Conservation (phyloP, 2,888 invertebrate genomes). For the Itoplectis maculator region DNA sequence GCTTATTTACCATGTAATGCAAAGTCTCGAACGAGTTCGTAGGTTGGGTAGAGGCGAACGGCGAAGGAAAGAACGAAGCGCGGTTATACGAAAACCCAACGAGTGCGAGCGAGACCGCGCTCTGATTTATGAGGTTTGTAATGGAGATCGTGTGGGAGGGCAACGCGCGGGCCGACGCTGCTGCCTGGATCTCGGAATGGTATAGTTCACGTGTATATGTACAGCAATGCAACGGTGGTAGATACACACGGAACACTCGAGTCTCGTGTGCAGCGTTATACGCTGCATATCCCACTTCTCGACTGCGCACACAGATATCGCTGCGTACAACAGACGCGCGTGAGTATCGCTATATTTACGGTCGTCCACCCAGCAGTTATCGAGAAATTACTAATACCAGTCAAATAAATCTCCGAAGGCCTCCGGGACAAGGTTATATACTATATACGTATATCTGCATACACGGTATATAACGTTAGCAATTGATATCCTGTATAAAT, state of each 20-base stretch:
- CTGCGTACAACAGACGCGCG: background rate
- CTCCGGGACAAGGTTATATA: background rate
- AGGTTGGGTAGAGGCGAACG: conserved; percentile 35
- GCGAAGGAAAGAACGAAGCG: conserved; percentile 49
- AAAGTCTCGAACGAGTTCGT: conserved; percentile 69
- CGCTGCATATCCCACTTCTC: conserved; percentile 31
- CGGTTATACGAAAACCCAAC: conserved; percentile 41
- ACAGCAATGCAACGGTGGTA: conserved; percentile 18
- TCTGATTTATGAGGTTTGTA: conserved; percentile 75
- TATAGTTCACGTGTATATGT: conserved; percentile 22
- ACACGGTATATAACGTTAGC: conserved; percentile 4
- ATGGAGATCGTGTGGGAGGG: conserved; percentile 68
- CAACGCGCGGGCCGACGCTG: conserved; percentile 35
- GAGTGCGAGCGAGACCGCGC: conserved; percentile 57
- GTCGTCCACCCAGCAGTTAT: conserved; percentile 35
- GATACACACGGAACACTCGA: conserved; percentile 23
- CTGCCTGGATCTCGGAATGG: conserved; percentile 43
- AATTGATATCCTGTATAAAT: conserved; percentile 51
- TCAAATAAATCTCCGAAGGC: conserved; percentile 46
- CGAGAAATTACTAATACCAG: conserved; percentile 45
- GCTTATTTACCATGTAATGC: conserved; percentile 79
- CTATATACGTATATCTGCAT: background rate
- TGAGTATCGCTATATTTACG: conserved; percentile 46
- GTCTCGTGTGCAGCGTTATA: conserved; percentile 6
- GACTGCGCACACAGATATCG: conserved; percentile 22